Evolutionary conservation across 2,888 invertebrate species (phyloP), one percentile per base, ranked within the genome.

Genomic region (Bruchidius siliquastri): DNA sequence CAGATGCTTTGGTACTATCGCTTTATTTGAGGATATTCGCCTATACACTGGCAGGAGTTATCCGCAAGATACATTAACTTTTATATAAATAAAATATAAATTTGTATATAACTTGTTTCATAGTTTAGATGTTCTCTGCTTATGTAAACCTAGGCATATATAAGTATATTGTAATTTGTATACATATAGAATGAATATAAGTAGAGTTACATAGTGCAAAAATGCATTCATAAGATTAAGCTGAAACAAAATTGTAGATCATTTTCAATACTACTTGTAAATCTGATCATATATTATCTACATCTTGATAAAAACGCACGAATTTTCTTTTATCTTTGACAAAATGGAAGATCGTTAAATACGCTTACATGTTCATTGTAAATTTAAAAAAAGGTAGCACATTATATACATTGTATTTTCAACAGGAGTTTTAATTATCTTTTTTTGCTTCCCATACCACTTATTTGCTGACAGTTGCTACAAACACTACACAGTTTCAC

Each of bases 1-100:
- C 67, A 73, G 68, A 83, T 83, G 86, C 86, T 86, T 86, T 86
- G 86, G 86, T 86, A 86, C 84, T 84, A 85, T 84, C 83, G 86
- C 86, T 86, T 86, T 86, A 86, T 85, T 83, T 75, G 30, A 72
- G 72, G 72, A 72, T 74, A 74, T 72, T 70, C 70, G 68, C 70
- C 70, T 21, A 73, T 68, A 26, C 72, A 70, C 32, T 67, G 70
- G 70, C 68, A 78, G 68, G 74, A 73, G 71, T 68, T 72, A 74
- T 71, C 72, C 49, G 68, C 74, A 49, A 77, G 73, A 77, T 75
- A 74, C 74, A 67, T 67, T 20, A 20, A 67, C 68, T 68, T 68
- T 77, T 78, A 78, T 78, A 80, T 77, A 75, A 76, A 68, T 22
- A 68, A 21, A 18, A 68, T 21, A 68, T 68, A 68, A 20, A 22